Base-by-base conservation (phyloP, 2,113 vertebrate genomes). In the Cromileptes altivelis region DNA sequence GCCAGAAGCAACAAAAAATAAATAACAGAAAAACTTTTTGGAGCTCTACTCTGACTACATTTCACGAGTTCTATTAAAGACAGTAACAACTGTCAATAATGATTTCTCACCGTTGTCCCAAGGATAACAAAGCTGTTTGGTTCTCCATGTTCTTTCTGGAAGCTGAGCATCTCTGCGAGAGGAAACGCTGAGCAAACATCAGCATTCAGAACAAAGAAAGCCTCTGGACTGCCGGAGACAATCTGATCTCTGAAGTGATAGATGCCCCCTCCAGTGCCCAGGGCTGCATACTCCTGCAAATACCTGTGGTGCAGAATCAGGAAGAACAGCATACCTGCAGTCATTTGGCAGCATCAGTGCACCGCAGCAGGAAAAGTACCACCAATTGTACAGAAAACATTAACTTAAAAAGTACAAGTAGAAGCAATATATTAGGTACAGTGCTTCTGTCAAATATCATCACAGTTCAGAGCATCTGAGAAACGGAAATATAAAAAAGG, bases 201-300 rank as follows among this genome's bases (percentile, higher is more conserved):
- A 0, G 98, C 97, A 4, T 99, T 99, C 93, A 99, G 94, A 71
- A 99, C 96, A 80, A 99, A 99, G 96, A 99, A 99, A 15, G 97
- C 96, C 82, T 98, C 97, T 0, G 98, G 96, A 80, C 93, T 92
- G 10, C 98, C 98, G 0, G 97, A 96, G 73, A 99, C 95, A 90
- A 99, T 99, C 96, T 99, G 98, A 94, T 99, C 98, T 92, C 98
- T 95, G 94, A 99, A 99, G 87, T 99, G 98, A 88, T 99, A 99
- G 87, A 99, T 97, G 82, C 98, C 98, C 53, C 98, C 98, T 21
- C 97, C 98, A 0, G 98, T 99, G 76, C 98, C 97, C 92, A 99
- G 95, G 0, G 98, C 98, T 0, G 97, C 95, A 0, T 98, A 99
- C 79, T 99, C 98, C 93, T 99, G 98, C 69, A 99, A 95, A 76